phyloP scores from a whole-genome alignment of 92 coral and sea anemone genomes.

The Epizoanthus ramosus region DNA sequence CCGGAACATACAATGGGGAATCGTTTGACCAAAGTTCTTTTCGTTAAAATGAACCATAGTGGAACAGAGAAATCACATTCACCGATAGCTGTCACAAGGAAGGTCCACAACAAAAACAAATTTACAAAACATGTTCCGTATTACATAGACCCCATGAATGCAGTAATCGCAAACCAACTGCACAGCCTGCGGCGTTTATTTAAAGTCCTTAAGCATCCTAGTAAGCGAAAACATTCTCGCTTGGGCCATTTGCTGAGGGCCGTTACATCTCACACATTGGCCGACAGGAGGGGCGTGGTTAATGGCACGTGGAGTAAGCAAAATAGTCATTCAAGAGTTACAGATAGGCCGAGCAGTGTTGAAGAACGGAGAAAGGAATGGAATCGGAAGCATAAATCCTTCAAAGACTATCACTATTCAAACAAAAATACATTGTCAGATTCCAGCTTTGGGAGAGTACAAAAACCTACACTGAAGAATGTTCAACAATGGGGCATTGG shows the following conservation, averaged over 20 bases:
- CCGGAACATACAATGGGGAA: too few relatives aligned
- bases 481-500: background rate
- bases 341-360: background rate
- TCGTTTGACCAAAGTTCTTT: background rate
- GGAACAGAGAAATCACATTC: background rate
- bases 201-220: background rate
- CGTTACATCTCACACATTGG: background rate
- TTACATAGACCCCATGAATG: background rate
- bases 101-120: background rate
- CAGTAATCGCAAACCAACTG: background rate
- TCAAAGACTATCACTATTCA: background rate
- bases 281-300: background rate
- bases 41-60: background rate
- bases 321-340: background rate
- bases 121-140: background rate
- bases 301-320: background rate
- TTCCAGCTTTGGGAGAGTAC: background rate
- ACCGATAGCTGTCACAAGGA: background rate
- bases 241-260: background rate
- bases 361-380: background rate
- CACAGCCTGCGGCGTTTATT: background rate
- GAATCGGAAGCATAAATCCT: background rate
- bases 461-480: background rate
- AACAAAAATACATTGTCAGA: background rate
- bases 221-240: background rate